Base-by-base conservation (phyloP, 2,888 invertebrate species). In the Patella pellucida region DNA sequence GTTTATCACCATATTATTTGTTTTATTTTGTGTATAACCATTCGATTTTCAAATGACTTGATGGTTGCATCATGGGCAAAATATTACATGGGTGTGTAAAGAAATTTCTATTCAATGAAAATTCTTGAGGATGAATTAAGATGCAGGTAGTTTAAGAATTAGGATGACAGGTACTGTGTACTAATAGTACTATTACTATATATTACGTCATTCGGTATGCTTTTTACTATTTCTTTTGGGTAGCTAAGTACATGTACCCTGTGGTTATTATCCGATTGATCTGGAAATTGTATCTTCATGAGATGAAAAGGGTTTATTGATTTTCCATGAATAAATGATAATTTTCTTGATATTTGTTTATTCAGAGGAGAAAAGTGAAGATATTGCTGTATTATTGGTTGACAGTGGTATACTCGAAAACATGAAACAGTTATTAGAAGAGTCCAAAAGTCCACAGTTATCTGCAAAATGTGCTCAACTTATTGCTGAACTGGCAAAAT, bases 401-500 rank as follows among this genome's bases (percentile, higher is more conserved):
- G 78, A 82, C 16, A 76, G 83, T 19, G 83, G 83, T 41, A 72
- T 86, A 50, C 74, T 85, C 5, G 78, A 79, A 52, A 81, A 83
- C 54, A 71, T 86, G 9, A 76, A 80, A 31, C 76, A 74, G 52
- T 62, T 83, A 52, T 71, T 82, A 51, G 76, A 71, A 15, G 69
- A 78, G 27, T 75, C 79, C 9, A 76, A 73, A 9, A 76, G 76
- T 12, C 70, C 78, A 15, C 71, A 76, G 14, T 73, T 80, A 16
- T 62, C 75, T 31, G 76, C 75, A 23, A 84, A 82, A 73, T 82
- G 85, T 52, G 83, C 85, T 19, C 84, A 95, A 91, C 93, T 95
- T 41, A 80, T 91, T 78, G 96, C 96, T 0, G 96, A 96, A 91
- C 93, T 96, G 52, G 95, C 95, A 15, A 96, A 96, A 93, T 93